phyloP scores from a whole-genome alignment of 2,888 invertebrate species.

The Pollenia amentaria region DNA sequence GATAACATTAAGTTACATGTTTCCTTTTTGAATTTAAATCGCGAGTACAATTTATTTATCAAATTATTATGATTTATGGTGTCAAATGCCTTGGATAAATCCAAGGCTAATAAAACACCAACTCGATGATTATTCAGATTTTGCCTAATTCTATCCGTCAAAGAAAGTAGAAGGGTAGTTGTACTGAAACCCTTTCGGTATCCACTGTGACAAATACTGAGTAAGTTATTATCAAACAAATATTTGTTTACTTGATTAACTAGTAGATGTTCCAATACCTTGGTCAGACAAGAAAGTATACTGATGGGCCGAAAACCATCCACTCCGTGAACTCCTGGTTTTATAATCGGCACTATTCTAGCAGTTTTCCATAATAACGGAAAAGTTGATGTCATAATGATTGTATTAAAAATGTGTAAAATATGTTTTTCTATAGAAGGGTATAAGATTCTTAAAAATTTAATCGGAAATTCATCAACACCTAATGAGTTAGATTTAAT shows the following conservation, averaged over 20 bases:
- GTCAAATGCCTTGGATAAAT: too few species aligned
- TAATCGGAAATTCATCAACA: not conserved
- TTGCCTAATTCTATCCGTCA: too few species aligned
- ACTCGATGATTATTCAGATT: too few species aligned
- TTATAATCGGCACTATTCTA: not conserved
- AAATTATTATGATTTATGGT: too few species aligned
- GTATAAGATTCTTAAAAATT: slow-evolving; percentile 10
- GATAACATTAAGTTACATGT: too few species aligned
- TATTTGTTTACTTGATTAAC: not conserved
- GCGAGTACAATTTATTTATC: too few species aligned
- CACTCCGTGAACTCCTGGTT: not conserved
- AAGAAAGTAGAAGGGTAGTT: too few species aligned
- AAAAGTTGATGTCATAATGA: slow-evolving; percentile 10
- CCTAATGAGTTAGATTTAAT: slow-evolving; percentile 18
- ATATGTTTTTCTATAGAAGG: not conserved
- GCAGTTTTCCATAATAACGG: not conserved
- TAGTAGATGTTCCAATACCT: not conserved
- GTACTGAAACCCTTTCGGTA: too few species aligned
- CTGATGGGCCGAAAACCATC: not conserved
- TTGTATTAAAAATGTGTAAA: not conserved
- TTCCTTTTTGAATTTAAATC: too few species aligned
- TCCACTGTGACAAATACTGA: not conserved
- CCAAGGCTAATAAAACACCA: too few species aligned
- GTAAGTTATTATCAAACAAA: not conserved
- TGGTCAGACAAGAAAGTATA: not conserved